Conservation (phyloP, 1,140 invertebrate genomes). For the Zaprionus camerounensis region DNA sequence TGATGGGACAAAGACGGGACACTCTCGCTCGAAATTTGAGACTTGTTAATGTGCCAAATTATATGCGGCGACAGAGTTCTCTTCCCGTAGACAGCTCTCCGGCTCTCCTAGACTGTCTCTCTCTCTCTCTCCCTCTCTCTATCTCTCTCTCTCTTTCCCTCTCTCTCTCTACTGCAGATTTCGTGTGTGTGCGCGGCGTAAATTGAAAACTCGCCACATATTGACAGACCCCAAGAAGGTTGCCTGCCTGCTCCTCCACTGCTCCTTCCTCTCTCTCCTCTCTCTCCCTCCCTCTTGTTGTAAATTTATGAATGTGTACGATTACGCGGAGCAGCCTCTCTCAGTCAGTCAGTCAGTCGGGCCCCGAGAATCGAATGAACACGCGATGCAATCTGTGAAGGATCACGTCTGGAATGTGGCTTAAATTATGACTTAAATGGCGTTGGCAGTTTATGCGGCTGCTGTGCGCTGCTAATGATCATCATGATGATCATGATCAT, state of each 20-base stretch:
- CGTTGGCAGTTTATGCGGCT: constrained; percentile 81
- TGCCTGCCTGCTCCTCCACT: background rate
- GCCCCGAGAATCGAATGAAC: constrained; percentile 28
- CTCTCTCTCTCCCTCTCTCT: background rate
- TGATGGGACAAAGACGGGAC: constrained; percentile 55
- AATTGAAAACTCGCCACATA: constrained; percentile 61
- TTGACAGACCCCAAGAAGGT: constrained; percentile 22
- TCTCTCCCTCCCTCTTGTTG: constrained; percentile 19
- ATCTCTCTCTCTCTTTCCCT: too few species aligned
- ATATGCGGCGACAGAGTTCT: constrained; percentile 64
- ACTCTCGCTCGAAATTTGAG: constrained; percentile 64
- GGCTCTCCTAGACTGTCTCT: background rate
- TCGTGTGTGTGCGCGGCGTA: background rate
- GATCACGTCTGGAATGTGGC: constrained; percentile 81
- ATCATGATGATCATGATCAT: constrained; percentile 36
- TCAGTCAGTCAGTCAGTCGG: constrained; percentile 33
- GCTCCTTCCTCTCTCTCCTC: background rate
- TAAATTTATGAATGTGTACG: constrained; percentile 76
- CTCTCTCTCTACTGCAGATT: background rate
- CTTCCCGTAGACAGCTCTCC: background rate
- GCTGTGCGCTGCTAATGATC: constrained; percentile 57
- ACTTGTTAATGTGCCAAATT: constrained; percentile 77
- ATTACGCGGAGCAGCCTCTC: constrained; percentile 10
- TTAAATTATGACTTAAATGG: constrained; percentile 83
- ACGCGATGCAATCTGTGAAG: constrained; percentile 76